These are phyloP conservation scores for Heteromurus nitidus DNA, from an alignment of 2,888 invertebrate genomes.

Conservation along the genomic window DNA sequence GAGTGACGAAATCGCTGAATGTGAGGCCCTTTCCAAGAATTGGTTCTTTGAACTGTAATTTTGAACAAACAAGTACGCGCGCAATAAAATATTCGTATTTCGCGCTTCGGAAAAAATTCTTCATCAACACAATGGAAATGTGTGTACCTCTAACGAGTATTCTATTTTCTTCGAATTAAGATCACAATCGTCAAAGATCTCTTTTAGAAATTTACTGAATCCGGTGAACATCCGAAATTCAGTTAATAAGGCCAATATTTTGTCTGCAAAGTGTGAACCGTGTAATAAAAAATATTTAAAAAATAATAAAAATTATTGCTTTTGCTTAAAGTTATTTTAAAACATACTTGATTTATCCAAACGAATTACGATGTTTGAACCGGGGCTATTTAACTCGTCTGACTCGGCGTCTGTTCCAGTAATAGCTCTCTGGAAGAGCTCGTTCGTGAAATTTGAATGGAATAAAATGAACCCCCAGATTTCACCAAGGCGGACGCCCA, in stretches of 20 bases:
- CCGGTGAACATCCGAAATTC: neutral
- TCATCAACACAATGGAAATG: no score
- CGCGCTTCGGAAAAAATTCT: no score
- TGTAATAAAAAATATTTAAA: neutral
- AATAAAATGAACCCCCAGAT: no score
- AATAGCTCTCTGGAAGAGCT: no score
- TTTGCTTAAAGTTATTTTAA: neutral
- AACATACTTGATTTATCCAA: neutral
- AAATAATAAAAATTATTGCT: neutral
- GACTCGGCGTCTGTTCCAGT: no score
- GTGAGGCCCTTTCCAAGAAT: neutral
- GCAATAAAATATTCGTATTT: no score
- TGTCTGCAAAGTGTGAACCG: no score
- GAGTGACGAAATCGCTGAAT: neutral
- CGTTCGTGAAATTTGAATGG: no score
- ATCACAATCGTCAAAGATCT: neutral
- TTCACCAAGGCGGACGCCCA: no score
- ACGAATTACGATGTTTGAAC: neutral
- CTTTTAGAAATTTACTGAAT: neutral
- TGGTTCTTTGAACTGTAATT: neutral
- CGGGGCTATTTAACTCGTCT: no score
- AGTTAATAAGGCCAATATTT: neutral
- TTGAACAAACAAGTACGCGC: no score
- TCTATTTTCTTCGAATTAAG: neutral
- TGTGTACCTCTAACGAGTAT: neutral